Evolutionary conservation across 2,113 vertebrate genomes (phyloP).

Genomic region (Lepus europaeus): DNA sequence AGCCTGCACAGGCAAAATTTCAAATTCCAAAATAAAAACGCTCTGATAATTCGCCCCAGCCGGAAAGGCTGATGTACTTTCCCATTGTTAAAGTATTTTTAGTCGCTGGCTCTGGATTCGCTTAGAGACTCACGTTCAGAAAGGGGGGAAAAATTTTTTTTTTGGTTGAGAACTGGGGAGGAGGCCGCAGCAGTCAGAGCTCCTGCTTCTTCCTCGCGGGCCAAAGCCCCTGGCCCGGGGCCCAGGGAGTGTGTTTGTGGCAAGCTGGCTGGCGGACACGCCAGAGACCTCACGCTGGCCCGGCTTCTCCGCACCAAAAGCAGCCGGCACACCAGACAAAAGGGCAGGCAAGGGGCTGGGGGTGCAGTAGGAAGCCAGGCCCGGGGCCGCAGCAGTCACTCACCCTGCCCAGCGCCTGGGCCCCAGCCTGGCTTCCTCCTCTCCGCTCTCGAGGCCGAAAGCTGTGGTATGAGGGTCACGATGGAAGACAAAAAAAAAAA

Average conservation of each 20-base stretch:
- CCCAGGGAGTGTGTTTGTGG: conserved; percentile 70
- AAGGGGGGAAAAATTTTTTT: conserved; percentile 52
- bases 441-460: background rate
- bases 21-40: conserved; percentile 82
- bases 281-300: background rate
- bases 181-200: conserved; percentile 36
- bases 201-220: background rate
- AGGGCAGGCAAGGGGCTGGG: background rate
- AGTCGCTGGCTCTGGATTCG: conserved; percentile 83
- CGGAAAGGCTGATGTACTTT: conserved; percentile 86
- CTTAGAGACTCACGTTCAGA: conserved; percentile 85
- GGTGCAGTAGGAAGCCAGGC: background rate
- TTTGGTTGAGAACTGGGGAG: conserved; percentile 60
- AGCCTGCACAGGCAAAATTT: conserved; percentile 68
- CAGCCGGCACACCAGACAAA: background rate
- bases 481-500: background rate
- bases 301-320: conserved; percentile 56
- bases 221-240: conserved; percentile 63
- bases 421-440: background rate
- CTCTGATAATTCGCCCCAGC: conserved; percentile 78
- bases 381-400: background rate
- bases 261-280: background rate
- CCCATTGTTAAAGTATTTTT: conserved; percentile 89
- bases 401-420: too few relatives aligned
- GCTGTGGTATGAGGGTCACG: background rate